Conservation (phyloP, 2,113 vertebrate species). For the Hippopotamus amphibius region DNA sequence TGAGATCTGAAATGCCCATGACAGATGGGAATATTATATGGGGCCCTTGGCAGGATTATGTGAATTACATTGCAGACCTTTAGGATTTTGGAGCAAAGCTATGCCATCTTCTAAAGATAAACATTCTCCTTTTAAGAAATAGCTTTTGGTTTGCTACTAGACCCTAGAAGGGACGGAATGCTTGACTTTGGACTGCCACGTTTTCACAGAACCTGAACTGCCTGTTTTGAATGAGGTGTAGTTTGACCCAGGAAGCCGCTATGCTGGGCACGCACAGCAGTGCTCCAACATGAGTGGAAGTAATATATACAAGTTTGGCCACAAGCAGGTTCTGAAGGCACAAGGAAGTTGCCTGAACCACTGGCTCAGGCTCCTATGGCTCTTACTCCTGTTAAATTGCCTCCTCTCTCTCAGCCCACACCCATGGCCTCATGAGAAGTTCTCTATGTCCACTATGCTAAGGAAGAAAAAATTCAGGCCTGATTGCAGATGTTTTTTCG, state of each 20-base stretch:
- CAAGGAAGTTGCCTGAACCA: neutral
- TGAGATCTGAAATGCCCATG: neutral
- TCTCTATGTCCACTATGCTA: neutral
- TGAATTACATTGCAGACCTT: neutral
- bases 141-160: neutral
- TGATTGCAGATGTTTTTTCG: neutral
- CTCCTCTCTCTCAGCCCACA: neutral
- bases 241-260: neutral
- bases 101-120: neutral
- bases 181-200: neutral
- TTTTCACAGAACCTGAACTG: neutral
- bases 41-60: neutral
- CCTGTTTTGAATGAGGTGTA: neutral
- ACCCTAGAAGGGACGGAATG: neutral
- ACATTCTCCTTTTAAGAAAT: neutral
- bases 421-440: neutral
- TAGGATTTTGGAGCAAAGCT: neutral
- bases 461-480: neutral
- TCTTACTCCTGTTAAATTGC: neutral
- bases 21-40: neutral
- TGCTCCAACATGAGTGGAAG: neutral
- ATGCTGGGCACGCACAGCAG: neutral
- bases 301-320: neutral
- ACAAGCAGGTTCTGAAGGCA: neutral
- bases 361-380: neutral